Base-by-base conservation (phyloP, 2,113 vertebrate species). In the Platichthys stellatus region DNA sequence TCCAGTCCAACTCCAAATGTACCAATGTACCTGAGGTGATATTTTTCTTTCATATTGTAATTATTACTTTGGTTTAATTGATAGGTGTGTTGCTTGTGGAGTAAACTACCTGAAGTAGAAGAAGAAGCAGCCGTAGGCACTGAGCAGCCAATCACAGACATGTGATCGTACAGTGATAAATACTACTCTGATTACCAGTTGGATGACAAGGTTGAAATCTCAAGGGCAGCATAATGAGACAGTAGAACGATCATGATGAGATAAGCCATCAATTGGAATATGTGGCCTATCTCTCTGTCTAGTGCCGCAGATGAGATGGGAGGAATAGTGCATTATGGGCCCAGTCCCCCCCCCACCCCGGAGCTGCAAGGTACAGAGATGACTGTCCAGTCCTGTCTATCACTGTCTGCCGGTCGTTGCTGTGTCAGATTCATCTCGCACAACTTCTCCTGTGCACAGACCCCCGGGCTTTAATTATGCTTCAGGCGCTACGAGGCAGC, bases 401-500 rank as follows among this genome's bases (percentile, higher is more conserved):
- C 80, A 86, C 60, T 28, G 45, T 74, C 74, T 76, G 72, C 58
- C 68, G 71, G 63, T 38, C 26, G 17, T 66, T 21, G 40, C 59
- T 76, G 31, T 78, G 74, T 84, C 57, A 69, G 69, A 84, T 88
- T 89, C 84, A 89, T 73, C 86, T 85, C 54, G 60, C 67, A 85
- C 72, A 81, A 73, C 83, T 73, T 80, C 75, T 74, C 54, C 70
- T 70, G 68, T 72, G 66, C 81, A 72, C 65, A 53, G 31, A 75
- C 82, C 83, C 75, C 51, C 20, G 63, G 88, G 84, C 61, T 89
- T 86, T 87, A 90, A 89, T 92, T 86, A 85, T 81, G 88, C 89
- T 82, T 86, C 49, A 53, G 78, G 83, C 82, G 28, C 63, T 57
- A 71, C 76, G 26, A 73, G 69, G 72, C 73, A 59, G 69, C 35